Percentiles rank a stretch among this genome's conserved stretches.
phyloP scores from a whole-genome alignment of 2,888 invertebrate species.

The Lagria hirta region DNA sequence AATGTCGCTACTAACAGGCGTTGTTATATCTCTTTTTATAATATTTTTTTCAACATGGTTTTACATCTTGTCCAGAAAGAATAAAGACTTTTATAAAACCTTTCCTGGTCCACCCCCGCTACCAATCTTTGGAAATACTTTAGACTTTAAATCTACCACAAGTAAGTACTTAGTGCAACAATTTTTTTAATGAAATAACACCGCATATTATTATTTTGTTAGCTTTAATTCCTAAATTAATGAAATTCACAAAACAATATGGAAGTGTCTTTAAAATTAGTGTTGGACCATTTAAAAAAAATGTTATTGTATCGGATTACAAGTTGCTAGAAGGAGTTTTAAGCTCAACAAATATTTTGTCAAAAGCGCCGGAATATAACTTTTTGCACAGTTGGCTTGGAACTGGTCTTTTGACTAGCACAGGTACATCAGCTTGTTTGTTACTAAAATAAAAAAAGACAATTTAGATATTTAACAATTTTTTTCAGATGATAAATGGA shows the following conservation, averaged over 20 bases:
- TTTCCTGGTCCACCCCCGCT: conserved; percentile 6
- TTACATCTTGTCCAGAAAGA: neutral
- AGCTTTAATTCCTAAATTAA: neutral
- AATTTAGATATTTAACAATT: neutral
- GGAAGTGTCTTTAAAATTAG: neutral
- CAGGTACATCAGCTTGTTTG: no score
- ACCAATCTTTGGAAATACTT: conserved; percentile 9
- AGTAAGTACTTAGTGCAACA: no score
- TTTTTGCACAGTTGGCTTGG: conserved; percentile 10
- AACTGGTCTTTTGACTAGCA: conserved; percentile 9
- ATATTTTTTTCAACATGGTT: conserved; percentile 1
- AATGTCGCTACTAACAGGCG: no score
- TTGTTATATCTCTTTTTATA: no score
- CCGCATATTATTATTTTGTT: neutral
- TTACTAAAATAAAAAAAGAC: no score
- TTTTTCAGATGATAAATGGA: conserved; percentile 13
- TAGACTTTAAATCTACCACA: conserved; percentile 4
- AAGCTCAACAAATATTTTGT: conserved; percentile 3
- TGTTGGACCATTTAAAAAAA: conserved; percentile 3
- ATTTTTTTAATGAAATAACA: neutral
- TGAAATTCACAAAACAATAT: conserved; percentile 6
- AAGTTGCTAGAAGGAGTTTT: conserved; percentile 7
- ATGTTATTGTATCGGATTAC: conserved; percentile 4
- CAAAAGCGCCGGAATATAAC: conserved; percentile 6
- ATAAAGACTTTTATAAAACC: conserved; percentile 6